Evolutionary conservation across 2,888 invertebrate species (phyloP), one percentile per base, ranked within the genome.

Genomic region (Drosophila mettleri): DNA sequence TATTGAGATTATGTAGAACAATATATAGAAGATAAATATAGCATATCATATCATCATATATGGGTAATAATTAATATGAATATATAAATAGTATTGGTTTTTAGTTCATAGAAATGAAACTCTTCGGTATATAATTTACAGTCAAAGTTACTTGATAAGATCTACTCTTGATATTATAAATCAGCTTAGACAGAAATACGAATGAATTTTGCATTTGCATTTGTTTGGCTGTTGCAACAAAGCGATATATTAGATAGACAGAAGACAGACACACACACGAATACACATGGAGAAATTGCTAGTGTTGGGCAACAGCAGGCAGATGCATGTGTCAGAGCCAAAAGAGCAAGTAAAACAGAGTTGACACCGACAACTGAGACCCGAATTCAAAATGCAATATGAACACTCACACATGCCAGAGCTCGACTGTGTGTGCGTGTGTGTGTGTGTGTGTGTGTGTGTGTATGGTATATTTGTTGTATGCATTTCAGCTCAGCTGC

Each of bases 401-500:
- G 41, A 49, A 43, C 63, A 27, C 31, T 7, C 38, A n/a, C 48
- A 24, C 5, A 12, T 20, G 20, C 12, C 18, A n/a, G 9, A 36
- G 14, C 39, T n/a, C 38, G 14, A 31, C 27, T 60, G 38, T 31
- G 9, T 27, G 14, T 27, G 29, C 36, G 20, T 27, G 1, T 20
- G 29, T 5, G 18, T 18, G 18, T 31, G 29, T 45, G 29, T 53
- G 43, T 58, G 8, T 27, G 18, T 12, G 34, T 27, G 33, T 10
- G 33, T 61, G 33, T 14, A 12, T 27, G 41, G 54, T 66, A 54
- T 65, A 61, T 77, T 66, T 70, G 74, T 52, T 68, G 55, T 74
- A 66, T 76, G 69, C 78, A 74, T 76, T 73, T 58, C 64, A 69
- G 74, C 74, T 78, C 81, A 83, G 69, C 80, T 86, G 83, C 77